Base-by-base conservation (phyloP, 1,140 invertebrate species). In the Drosophila pandora region DNA sequence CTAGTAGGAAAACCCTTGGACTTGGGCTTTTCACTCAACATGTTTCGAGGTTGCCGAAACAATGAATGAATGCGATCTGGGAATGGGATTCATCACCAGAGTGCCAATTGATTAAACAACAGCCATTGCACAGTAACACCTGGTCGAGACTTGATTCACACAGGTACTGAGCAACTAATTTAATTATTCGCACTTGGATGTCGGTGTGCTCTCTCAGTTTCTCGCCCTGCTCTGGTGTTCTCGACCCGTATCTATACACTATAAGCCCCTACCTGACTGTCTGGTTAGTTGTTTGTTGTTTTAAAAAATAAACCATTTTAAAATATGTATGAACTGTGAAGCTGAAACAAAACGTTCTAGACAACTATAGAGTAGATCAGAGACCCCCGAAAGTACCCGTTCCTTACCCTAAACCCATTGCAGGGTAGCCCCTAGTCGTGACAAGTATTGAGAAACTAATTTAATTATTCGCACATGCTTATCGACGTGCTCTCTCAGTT, bases 391-490 rank as follows among this genome's bases (percentile, higher is more conserved):
- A 28, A 5, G 5, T 28, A 28, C 5, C 5, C 1, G 25, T 28
- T 28, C 25, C 5, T 28, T 1, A 28, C 1, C 0, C 25, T 28
- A 28, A 37, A 37, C 10, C 17, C 10, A 13, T 59, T 37, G 34
- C 56, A 64, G 34, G 47, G 71, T 55, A 75, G 23, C 53, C 41
- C 39, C 41, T 8, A 41, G 60, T 75, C 71, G 71, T 58, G 6
- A 58, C 47, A 10, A 6, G 4, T 13, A 52, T 50, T 57, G 30
- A 65, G 52, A 52, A 53, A 30, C 71, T 84, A 83, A 83, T 83
- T 83, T 61, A 59, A 83, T 80, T 83, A 83, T 85, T 84, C 68
- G 79, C 60, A 71, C 76, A 72, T 67, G 71, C 53, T 48, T 49
- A 25, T 22, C 55, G 30, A 23, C 45, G 13, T 45, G 52, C 39